These are phyloP conservation scores for Mythimna lalbum DNA, from an alignment of 2,888 invertebrate genomes.

Conservation along the genomic window DNA sequence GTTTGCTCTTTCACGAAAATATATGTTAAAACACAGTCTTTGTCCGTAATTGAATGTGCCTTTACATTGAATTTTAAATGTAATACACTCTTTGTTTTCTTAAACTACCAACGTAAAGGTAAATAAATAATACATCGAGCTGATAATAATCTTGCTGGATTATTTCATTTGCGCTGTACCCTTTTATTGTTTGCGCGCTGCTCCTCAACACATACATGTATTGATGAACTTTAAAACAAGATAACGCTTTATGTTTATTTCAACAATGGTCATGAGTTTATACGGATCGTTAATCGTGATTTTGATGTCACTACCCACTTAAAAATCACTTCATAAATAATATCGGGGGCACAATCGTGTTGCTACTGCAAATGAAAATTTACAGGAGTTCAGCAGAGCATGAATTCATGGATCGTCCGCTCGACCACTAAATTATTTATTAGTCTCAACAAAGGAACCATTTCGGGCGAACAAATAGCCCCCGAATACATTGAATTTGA, in stretches of 20 bases:
- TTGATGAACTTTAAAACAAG: conserved; percentile 63
- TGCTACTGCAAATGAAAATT: conserved; percentile 67
- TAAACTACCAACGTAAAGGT: conserved; percentile 69
- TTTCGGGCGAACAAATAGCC: conserved; percentile 80
- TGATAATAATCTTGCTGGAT: conserved; percentile 69
- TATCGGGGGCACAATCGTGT: conserved; percentile 66
- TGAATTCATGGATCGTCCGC: conserved; percentile 74
- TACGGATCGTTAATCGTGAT: conserved; percentile 69
- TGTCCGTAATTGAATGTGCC: conserved; percentile 79
- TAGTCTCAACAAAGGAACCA: conserved; percentile 79
- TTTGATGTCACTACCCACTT: conserved; percentile 69
- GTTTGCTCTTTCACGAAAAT: conserved; percentile 73
- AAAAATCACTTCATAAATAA: conserved; percentile 70
- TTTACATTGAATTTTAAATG: conserved; percentile 85
- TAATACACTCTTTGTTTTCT: conserved; percentile 79
- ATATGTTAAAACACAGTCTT: conserved; percentile 79
- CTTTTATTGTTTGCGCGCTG: conserved; percentile 42
- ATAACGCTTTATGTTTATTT: conserved; percentile 65
- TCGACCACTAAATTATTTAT: conserved; percentile 80
- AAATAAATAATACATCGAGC: conserved; percentile 67
- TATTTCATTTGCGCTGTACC: conserved; percentile 63
- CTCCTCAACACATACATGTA: conserved; percentile 29
- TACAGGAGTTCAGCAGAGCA: conserved; percentile 75
- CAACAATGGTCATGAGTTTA: conserved; percentile 65
- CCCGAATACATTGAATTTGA: conserved; percentile 79